phyloP scores from a whole-genome alignment of 2,888 invertebrate genomes.

The Andrena marginata region DNA sequence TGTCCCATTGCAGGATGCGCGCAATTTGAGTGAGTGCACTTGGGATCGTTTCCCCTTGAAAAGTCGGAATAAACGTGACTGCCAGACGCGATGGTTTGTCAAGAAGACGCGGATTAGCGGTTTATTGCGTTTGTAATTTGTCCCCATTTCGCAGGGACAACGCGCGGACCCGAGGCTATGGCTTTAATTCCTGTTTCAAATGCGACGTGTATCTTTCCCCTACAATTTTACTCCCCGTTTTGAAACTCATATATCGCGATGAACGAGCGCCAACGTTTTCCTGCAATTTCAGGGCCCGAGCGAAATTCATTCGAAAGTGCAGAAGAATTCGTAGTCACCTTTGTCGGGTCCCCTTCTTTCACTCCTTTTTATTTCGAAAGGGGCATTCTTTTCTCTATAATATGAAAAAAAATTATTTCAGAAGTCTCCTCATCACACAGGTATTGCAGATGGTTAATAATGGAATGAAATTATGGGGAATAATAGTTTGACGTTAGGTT shows the following conservation, averaged over 20 bases:
- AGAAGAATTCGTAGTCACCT: background rate
- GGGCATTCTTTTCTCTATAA: no score
- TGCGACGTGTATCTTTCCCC: background rate
- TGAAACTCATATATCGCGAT: background rate
- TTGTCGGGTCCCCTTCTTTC: background rate
- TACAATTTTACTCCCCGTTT: background rate
- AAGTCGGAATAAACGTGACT: background rate
- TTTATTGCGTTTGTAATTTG: no score
- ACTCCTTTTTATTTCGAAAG: background rate
- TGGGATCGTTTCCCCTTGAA: background rate
- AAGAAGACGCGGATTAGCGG: background rate
- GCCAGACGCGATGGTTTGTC: no score
- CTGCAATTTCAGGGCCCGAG: no score
- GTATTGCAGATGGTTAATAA: no score
- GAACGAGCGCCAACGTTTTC: background rate
- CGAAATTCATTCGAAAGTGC: background rate
- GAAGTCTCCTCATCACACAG: no score
- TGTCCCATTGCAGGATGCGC: background rate
- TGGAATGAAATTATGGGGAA: no score
- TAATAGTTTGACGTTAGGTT: no score
- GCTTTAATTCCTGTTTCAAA: background rate
- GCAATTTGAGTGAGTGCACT: constrained; percentile 1
- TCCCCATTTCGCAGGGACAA: background rate
- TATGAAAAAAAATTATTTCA: no score
- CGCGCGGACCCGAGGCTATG: background rate